Percentiles rank a stretch among this genome's conserved stretches.
Conservation (phyloP, 2,113 vertebrate species). For the Podiceps cristatus region DNA sequence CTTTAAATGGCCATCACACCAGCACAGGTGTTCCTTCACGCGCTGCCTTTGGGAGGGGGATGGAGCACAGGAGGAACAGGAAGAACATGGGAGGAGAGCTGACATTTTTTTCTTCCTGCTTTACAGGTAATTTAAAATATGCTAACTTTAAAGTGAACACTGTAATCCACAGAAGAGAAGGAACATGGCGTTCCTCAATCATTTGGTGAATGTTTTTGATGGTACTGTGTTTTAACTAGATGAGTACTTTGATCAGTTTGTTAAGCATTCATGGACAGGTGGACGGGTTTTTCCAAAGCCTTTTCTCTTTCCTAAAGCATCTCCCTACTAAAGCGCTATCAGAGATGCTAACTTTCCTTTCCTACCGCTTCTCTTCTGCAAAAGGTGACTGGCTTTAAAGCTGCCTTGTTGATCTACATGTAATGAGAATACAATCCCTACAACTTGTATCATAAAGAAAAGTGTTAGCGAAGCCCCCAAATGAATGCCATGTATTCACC, state of each 20-base stretch:
- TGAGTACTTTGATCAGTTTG: not conserved
- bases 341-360: not conserved
- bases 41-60: not conserved
- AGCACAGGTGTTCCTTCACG: rapidly evolving
- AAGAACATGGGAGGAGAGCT: not conserved
- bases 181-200: not conserved
- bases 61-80: rapidly evolving
- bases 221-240: not conserved
- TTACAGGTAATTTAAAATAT: not conserved
- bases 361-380: not conserved
- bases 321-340: not conserved
- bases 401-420: not conserved
- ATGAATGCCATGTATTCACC: not conserved
- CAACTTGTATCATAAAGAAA: rapidly evolving
- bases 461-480: rapidly evolving
- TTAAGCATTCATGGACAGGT: not conserved
- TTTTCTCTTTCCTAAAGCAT: not conserved
- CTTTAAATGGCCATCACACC: not conserved
- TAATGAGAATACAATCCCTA: not conserved
- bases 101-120: not conserved
- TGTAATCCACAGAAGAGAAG: not conserved
- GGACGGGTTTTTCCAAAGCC: not conserved
- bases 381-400: not conserved
- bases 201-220: not conserved
- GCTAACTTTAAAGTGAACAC: not conserved